These are phyloP conservation scores for Coluber constrictor DNA, from an alignment of 2,797 vertebrate species.

Conservation along the genomic window DNA sequence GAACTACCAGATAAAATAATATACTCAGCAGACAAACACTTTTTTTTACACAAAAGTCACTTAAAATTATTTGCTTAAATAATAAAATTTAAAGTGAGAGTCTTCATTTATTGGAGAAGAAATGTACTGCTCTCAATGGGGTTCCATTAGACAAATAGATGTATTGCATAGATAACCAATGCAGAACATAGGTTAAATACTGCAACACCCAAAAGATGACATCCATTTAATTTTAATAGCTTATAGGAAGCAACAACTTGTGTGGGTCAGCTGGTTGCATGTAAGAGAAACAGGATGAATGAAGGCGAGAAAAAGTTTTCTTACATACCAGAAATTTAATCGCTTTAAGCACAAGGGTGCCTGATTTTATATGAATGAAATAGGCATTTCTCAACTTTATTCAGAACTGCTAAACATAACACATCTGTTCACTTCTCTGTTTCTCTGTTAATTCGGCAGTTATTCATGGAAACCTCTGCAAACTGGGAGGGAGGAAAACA, in stretches of 20 bases:
- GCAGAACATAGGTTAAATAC: neutral
- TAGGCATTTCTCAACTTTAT: neutral
- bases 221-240: neutral
- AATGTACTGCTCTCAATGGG: neutral
- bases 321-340: neutral
- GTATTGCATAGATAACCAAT: neutral
- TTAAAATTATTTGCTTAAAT: neutral
- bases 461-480: neutral
- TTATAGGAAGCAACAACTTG: neutral
- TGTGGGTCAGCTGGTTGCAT: too few relatives aligned
- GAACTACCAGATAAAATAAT: neutral
- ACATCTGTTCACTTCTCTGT: neutral
- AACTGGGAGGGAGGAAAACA: fast-evolving
- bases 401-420: neutral
- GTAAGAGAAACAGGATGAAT: neutral
- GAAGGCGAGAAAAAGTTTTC: neutral
- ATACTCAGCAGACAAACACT: neutral
- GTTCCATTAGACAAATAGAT: neutral
- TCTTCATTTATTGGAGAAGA: neutral
- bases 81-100: neutral
- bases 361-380: neutral
- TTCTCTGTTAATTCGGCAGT: neutral
- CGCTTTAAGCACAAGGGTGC: neutral
- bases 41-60: neutral
- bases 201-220: neutral